phyloP scores from a whole-genome alignment of 2,888 invertebrate species.

The Agrochola macilenta region DNA sequence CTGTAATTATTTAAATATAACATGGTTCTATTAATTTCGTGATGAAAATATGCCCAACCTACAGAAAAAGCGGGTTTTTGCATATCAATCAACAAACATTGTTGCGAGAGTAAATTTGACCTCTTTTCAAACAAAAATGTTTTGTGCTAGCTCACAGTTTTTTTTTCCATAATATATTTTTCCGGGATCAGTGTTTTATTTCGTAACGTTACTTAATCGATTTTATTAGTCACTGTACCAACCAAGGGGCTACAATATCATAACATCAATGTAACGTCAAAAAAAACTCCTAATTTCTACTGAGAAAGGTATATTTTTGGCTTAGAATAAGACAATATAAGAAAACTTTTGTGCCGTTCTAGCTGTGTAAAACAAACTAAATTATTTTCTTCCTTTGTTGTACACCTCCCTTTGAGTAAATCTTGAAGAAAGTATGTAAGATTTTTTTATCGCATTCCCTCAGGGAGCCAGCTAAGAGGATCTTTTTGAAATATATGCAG shows the following conservation, averaged over 20 bases:
- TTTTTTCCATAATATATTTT: not conserved
- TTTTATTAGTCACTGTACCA: not conserved
- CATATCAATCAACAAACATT: not conserved
- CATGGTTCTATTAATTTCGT: not conserved
- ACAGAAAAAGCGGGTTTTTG: not conserved
- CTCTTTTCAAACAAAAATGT: not conserved
- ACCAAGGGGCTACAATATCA: not conserved
- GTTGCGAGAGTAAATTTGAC: not conserved
- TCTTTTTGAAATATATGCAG: slow-evolving; percentile 59
- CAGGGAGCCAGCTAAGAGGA: slow-evolving; percentile 43
- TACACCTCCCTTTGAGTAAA: slow-evolving; percentile 49
- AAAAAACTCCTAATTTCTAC: not conserved
- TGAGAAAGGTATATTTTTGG: slow-evolving; percentile 17
- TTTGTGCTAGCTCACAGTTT: not conserved
- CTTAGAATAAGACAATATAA: slow-evolving; percentile 30
- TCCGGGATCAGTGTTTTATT: not conserved
- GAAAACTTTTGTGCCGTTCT: slow-evolving; percentile 12
- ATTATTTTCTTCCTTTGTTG: slow-evolving; percentile 46
- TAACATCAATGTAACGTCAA: not conserved
- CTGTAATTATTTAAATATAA: not conserved
- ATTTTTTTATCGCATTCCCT: slow-evolving; percentile 52
- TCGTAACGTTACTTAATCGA: not conserved
- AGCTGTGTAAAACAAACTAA: slow-evolving; percentile 36
- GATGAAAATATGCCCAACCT: not conserved
- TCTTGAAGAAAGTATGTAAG: slow-evolving; percentile 51